Evolutionary conservation across 2,888 invertebrate species (phyloP), one percentile per base, ranked within the genome.

Genomic region (Cheiracanthium punctorium): DNA sequence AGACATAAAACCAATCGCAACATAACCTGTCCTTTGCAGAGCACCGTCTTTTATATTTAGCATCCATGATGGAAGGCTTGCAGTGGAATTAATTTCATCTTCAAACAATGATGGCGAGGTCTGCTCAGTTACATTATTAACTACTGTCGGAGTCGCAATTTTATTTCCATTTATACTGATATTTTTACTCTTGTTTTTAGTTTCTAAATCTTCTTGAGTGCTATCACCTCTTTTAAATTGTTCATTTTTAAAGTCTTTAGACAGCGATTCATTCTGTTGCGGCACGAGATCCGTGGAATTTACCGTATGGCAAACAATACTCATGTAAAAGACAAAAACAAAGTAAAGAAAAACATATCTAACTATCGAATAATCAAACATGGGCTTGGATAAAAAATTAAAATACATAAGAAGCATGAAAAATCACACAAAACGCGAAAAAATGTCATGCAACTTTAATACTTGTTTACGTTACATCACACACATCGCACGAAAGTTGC

Each of bases 11-110:
- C 73, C 81, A 7, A 87, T 32, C 2, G 65, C 72, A 67, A 87
- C 87, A 20, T 52, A 77, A 30, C 81, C 87, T 41, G 81, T 81
- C 77, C 87, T 69, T n/a, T 81, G 58, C 32, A 87, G 32, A 17
- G 87, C 87, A 58, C 81, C 81, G 52, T 80, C 81, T 65, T 77
- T 72, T 12, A 87, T 87, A 58, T 81, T 76, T 52, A 14, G 4
- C 73, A 81, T 77, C 76, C 72, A 87, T n/a, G 30, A 12, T 7
- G 87, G 87, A 41, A 80, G 64, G 48, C 52, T 75, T n/a, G 48
- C 73, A 2, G 75, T 86, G 4, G 65, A 58, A 48, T 85, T 85
- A 30, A 64, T 10, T 17, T 58, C 24, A 29, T 64, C 73, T 58
- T 77, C 72, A 30, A 20, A 29, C n/a, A 64, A 12, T 24, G 52